phyloP scores from a whole-genome alignment of 2,888 invertebrate species.

The Apodemia hepburni region DNA sequence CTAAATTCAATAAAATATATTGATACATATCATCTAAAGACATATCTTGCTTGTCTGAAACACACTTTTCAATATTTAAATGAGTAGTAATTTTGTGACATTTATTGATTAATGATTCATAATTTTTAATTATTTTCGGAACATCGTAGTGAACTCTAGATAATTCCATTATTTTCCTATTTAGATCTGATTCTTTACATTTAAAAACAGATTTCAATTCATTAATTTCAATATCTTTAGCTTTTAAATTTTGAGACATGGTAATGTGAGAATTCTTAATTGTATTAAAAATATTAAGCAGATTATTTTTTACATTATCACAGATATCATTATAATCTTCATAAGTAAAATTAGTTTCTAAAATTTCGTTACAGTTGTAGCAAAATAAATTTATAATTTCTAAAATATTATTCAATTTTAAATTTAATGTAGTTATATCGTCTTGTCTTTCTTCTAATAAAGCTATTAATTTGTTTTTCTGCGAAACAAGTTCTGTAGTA shows the following conservation, averaged over 20 bases:
- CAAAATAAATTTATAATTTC: conserved; percentile 31
- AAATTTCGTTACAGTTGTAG: conserved; percentile 23
- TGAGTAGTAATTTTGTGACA: conserved; percentile 35
- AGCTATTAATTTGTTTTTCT: conserved; percentile 37
- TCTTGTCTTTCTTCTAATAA: conserved; percentile 27
- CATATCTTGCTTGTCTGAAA: conserved; percentile 28
- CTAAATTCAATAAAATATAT: conserved; percentile 41
- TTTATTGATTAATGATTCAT: conserved; percentile 41
- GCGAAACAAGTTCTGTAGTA: conserved; percentile 36
- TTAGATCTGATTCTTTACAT: conserved; percentile 20
- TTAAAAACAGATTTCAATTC: conserved; percentile 25
- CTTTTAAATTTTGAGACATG: conserved; percentile 31
- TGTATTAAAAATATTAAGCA: conserved; percentile 28
- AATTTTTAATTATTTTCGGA: conserved; percentile 35
- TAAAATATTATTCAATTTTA: conserved; percentile 29
- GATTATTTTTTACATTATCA: conserved; percentile 29
- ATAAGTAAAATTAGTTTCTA: conserved; percentile 15
- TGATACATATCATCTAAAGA: conserved; percentile 35
- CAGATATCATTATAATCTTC: conserved; percentile 18
- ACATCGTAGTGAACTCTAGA: conserved; percentile 23
- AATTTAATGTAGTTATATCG: conserved; percentile 24
- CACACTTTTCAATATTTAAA: conserved; percentile 37
- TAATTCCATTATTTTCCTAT: conserved; percentile 16
- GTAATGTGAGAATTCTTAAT: conserved; percentile 25
- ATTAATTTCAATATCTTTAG: conserved; percentile 35